Conservation (phyloP, 2,113 vertebrate species). For the Myanophis thanlyinensis region DNA sequence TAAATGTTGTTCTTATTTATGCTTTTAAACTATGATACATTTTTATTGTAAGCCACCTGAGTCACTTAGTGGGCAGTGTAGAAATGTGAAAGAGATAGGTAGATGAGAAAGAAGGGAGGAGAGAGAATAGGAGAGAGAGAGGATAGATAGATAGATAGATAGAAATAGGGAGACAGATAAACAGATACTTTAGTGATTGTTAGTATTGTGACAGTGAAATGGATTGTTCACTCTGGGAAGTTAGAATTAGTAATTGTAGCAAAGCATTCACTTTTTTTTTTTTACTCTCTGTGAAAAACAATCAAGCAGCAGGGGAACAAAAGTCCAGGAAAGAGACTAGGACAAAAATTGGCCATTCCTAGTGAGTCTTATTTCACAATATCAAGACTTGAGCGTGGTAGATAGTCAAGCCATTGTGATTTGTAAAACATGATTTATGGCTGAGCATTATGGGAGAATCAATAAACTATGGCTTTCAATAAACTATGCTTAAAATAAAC, state of each 20-base stretch:
- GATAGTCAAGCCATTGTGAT: neutral
- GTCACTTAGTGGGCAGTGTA: neutral
- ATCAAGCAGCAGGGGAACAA: neutral
- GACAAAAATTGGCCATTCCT: neutral
- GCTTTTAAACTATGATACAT: neutral
- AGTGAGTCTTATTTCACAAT: neutral
- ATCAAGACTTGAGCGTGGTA: neutral
- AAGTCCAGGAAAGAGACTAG: neutral
- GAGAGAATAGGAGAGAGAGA: too few relatives aligned
- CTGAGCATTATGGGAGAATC: neutral
- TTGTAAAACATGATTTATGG: neutral
- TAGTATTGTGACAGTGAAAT: neutral
- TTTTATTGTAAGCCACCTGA: neutral
- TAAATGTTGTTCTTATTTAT: too few relatives aligned
- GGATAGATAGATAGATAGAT: too few relatives aligned
- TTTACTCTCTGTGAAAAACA: neutral
- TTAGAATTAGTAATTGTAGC: neutral
- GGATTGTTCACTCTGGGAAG: neutral
- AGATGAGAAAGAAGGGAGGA: too few relatives aligned
- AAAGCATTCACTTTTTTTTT: neutral
- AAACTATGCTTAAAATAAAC: neutral
- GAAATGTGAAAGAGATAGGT: neutral
- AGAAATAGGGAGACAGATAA: too few relatives aligned
- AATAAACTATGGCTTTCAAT: neutral
- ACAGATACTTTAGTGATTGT: neutral